A percentile compares a stretch with the other conserved stretches of the same genome.
These are phyloP conservation scores for Phylloscopus trochiloides DNA, from an alignment of 2,113 vertebrate genomes.

Conservation along the genomic window DNA sequence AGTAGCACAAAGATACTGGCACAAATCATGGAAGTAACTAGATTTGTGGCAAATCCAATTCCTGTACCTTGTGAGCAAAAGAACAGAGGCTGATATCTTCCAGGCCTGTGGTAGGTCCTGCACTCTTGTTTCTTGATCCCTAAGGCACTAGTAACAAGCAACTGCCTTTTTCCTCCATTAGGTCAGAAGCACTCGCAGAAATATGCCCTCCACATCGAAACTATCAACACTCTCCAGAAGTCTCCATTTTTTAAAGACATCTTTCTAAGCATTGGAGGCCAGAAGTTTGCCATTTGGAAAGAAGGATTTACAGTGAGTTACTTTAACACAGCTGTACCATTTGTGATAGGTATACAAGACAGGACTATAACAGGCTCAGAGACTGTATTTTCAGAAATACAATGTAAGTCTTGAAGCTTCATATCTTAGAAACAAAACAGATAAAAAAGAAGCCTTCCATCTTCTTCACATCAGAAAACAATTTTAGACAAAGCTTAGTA, in stretches of 20 bases:
- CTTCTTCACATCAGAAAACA: background rate
- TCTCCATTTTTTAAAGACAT: slow-evolving; percentile 91
- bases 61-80: background rate
- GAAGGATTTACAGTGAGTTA: slow-evolving; percentile 85
- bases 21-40: background rate
- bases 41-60: background rate
- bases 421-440: background rate
- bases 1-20: background rate
- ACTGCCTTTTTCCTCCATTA: slow-evolving; percentile 15
- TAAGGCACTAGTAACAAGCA: background rate
- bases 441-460: background rate
- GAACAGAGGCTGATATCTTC: background rate
- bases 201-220: slow-evolving; percentile 70
- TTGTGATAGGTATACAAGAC: background rate
- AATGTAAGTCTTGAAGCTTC: slow-evolving; percentile 10
- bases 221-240: slow-evolving; percentile 81
- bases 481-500: background rate
- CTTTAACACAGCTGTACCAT: background rate
- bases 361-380: background rate
- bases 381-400: slow-evolving; percentile 2
- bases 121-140: background rate
- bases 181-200: slow-evolving; percentile 59
- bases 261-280: slow-evolving; percentile 82
- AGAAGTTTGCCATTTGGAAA: slow-evolving; percentile 90
- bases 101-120: background rate